These are phyloP conservation scores for Agrochola circellaris DNA, from an alignment of 2,888 invertebrate species.

Conservation along the genomic window DNA sequence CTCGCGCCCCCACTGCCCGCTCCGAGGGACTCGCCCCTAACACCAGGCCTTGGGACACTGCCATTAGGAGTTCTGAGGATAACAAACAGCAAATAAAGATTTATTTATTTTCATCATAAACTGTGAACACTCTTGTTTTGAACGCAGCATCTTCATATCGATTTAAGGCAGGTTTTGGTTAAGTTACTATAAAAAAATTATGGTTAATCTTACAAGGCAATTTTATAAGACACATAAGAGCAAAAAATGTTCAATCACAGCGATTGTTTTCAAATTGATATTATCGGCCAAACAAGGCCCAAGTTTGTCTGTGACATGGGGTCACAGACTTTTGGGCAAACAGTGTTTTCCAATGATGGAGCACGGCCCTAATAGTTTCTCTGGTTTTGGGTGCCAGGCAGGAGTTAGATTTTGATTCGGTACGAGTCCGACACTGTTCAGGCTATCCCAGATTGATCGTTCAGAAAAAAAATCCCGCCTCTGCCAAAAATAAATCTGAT, in stretches of 20 bases:
- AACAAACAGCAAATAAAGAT: conserved; percentile 11
- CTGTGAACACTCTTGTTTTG: background rate
- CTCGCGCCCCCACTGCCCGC: conserved; percentile 90
- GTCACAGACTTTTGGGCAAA: too few species aligned
- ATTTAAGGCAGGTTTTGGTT: background rate
- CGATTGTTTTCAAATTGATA: background rate
- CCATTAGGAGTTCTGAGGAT: conserved; percentile 92
- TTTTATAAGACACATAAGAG: conserved; percentile 18
- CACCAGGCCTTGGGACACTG: conserved; percentile 93
- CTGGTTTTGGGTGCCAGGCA: background rate
- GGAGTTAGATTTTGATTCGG: background rate
- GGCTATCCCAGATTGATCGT: background rate
- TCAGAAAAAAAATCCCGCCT: background rate
- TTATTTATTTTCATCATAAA: background rate
- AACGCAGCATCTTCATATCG: background rate
- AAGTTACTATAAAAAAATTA: background rate
- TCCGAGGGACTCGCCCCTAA: conserved; percentile 85
- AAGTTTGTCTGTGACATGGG: background rate
- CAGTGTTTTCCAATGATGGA: background rate
- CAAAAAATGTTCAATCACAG: background rate
- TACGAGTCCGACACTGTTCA: background rate
- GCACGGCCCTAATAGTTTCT: background rate
- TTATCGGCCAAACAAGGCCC: background rate
- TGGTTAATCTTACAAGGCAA: conserved; percentile 10
- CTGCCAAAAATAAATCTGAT: background rate